Percentiles rank a stretch among this genome's conserved stretches.
Conservation (phyloP, 1,140 invertebrate species). For the Copidosoma floridanum region DNA sequence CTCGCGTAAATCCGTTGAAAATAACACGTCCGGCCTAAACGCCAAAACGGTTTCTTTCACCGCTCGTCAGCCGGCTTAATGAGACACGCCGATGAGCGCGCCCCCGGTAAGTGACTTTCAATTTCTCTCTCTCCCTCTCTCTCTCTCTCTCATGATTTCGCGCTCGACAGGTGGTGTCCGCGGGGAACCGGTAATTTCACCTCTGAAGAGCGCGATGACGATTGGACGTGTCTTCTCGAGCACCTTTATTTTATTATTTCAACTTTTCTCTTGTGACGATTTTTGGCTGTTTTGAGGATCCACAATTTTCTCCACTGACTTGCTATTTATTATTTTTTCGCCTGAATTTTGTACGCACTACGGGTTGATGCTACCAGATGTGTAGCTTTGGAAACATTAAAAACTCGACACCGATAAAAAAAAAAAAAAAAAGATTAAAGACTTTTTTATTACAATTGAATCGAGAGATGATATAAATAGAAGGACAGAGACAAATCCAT, state of each 20-base stretch:
- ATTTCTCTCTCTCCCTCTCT: too few relatives aligned
- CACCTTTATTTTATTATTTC: conserved; percentile 9
- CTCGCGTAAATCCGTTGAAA: conserved; percentile 1
- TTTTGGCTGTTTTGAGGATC: background rate
- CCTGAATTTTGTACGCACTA: too few relatives aligned
- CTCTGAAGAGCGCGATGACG: too few relatives aligned
- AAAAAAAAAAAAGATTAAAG: too few relatives aligned
- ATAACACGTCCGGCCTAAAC: conserved; percentile 3
- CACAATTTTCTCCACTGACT: background rate
- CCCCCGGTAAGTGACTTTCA: conserved; percentile 48
- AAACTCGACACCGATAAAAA: too few relatives aligned
- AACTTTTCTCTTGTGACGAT: background rate
- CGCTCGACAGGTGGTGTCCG: conserved; percentile 39
- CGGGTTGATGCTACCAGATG: too few relatives aligned
- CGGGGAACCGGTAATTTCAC: conserved; percentile 40
- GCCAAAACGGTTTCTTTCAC: background rate
- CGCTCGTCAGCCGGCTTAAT: conserved; percentile 25
- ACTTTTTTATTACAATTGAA: too few relatives aligned
- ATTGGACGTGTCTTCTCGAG: conserved; percentile 38
- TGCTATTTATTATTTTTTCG: too few relatives aligned
- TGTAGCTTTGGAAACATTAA: too few relatives aligned
- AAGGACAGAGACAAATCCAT: too few relatives aligned
- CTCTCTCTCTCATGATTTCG: too few relatives aligned
- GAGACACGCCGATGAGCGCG: conserved; percentile 34
- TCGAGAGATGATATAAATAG: too few relatives aligned